These are phyloP conservation scores for Todus mexicanus DNA, from an alignment of 2,797 vertebrate genomes.

Conservation along the genomic window DNA sequence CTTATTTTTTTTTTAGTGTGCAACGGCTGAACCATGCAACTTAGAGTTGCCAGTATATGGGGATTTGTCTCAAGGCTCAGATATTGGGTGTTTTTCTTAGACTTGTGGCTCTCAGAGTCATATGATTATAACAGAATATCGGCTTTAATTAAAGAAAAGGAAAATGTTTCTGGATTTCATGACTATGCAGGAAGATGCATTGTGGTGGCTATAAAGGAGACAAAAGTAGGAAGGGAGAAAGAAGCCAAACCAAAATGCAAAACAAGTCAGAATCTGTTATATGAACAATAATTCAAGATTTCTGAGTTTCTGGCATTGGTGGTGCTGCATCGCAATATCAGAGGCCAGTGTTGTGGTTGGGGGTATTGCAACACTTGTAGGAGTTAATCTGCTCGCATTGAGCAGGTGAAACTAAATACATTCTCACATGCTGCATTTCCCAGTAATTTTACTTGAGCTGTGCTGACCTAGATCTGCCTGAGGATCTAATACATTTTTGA, in stretches of 20 bases:
- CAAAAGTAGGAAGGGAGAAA: neutral
- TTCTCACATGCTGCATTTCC: neutral
- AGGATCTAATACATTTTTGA: neutral
- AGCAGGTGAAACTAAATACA: neutral
- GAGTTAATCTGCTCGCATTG: neutral
- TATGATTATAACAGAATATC: neutral
- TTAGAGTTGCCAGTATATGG: neutral
- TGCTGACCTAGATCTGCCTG: constrained; percentile 39
- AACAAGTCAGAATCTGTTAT: neutral
- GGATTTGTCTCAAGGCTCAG: neutral
- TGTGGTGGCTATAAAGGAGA: neutral
- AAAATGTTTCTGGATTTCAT: neutral
- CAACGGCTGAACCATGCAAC: neutral
- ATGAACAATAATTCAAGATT: neutral
- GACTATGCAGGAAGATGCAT: neutral
- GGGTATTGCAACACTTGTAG: neutral
- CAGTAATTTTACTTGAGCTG: neutral
- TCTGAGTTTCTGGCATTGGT: neutral
- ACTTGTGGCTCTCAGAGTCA: neutral
- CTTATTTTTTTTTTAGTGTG: neutral
- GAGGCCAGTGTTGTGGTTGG: neutral
- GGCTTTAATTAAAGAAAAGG: neutral
- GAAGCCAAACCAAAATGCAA: neutral
- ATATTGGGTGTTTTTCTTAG: neutral
- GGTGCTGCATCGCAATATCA: rapidly evolving